Percentiles rank a stretch among this genome's conserved stretches.
phyloP scores from a whole-genome alignment of 2,888 invertebrate genomes.

The Synergus japonicus region DNA sequence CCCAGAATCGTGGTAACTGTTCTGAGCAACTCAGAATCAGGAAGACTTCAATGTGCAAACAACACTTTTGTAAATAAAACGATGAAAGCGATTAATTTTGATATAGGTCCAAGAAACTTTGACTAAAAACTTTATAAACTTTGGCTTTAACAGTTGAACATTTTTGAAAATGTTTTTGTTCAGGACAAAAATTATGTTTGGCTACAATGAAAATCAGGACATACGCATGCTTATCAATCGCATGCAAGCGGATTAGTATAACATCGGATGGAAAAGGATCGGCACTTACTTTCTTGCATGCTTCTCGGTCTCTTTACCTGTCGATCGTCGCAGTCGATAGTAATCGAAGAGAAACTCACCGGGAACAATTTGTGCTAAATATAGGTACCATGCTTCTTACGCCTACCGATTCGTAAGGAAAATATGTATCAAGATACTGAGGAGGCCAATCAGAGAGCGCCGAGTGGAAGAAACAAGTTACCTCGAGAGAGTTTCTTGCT shows the following conservation, averaged over 20 bases:
- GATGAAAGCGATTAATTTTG: not conserved
- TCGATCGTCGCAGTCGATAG: constrained; percentile 55
- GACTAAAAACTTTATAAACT: too few relatives aligned
- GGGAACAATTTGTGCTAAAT: constrained; percentile 70
- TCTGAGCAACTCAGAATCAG: constrained; percentile 26
- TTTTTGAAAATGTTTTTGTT: too few relatives aligned
- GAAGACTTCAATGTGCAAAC: constrained; percentile 22
- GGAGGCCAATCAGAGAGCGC: constrained; percentile 35
- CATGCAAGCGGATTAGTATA: not conserved
- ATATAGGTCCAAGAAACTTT: too few relatives aligned
- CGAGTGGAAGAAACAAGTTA: constrained; percentile 45
- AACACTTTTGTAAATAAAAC: constrained; percentile 20
- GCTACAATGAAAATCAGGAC: too few relatives aligned
- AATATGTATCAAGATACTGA: constrained; percentile 9
- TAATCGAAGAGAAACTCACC: constrained; percentile 70
- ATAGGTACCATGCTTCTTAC: constrained; percentile 55
- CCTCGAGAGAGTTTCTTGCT: constrained; percentile 35
- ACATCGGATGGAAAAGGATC: constrained; percentile 23
- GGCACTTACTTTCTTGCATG: constrained; percentile 62
- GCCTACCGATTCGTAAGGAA: not conserved
- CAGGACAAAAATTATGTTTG: too few relatives aligned
- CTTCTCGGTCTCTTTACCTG: constrained; percentile 39
- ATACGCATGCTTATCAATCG: not conserved
- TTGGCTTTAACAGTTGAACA: too few relatives aligned
- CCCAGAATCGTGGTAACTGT: constrained; percentile 41